These are phyloP conservation scores for Origma solitaria DNA, from an alignment of 2,113 vertebrate species.

Conservation along the genomic window DNA sequence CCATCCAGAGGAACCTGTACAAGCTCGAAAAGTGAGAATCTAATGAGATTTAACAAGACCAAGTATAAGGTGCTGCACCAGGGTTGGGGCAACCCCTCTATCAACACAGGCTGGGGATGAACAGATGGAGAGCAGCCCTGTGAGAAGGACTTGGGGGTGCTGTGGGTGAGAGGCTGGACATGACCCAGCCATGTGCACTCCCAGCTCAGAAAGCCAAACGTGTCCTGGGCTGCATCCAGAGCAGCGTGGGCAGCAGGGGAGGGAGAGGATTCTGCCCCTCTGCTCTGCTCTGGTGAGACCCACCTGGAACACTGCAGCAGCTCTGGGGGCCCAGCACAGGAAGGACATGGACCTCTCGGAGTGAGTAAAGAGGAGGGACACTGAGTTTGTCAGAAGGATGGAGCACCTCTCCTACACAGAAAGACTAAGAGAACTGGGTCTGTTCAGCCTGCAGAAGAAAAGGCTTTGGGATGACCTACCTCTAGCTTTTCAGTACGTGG, in stretches of 20 bases:
- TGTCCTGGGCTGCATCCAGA: not conserved
- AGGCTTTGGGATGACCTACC: not conserved
- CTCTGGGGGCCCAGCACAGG: not conserved
- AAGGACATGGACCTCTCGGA: rapidly evolving
- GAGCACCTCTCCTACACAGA: not conserved
- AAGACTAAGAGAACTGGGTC: not conserved
- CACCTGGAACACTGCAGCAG: not conserved
- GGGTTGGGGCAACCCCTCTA: not conserved
- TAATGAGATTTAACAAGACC: not conserved
- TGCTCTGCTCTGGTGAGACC: not conserved
- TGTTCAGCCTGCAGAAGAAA: not conserved
- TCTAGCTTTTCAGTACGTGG: not conserved
- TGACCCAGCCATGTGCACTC: not conserved
- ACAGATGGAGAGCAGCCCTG: not conserved
- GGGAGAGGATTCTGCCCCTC: not conserved
- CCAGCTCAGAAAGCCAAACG: rapidly evolving
- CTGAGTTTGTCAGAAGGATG: not conserved
- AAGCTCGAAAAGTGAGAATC: not conserved
- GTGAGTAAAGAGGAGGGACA: rapidly evolving
- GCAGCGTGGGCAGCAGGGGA: rapidly evolving
- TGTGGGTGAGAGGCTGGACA: not conserved
- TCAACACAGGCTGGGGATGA: too few relatives aligned
- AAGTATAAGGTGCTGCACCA: not conserved
- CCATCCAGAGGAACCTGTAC: not conserved
- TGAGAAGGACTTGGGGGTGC: not conserved